phyloP scores from a whole-genome alignment of 1,140 invertebrate species.

The Drosophila pruinosa region DNA sequence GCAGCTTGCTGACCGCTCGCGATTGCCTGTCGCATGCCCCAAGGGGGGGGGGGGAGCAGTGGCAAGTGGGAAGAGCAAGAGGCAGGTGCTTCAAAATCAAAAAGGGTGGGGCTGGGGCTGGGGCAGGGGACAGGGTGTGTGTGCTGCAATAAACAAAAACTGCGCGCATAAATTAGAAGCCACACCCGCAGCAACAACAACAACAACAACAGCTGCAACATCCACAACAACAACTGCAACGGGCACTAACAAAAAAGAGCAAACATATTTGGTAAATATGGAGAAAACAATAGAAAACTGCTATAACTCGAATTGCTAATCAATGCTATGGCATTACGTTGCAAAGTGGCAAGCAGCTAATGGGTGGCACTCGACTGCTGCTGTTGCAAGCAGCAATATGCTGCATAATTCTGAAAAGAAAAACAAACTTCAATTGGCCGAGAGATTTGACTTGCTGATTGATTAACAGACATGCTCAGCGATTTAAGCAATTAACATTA shows the following conservation, averaged over 20 bases:
- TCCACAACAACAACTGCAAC: background rate
- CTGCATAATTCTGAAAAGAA: no score
- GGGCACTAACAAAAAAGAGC: constrained; percentile 14
- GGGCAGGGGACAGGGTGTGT: background rate
- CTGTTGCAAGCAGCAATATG: no score
- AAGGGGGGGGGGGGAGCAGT: background rate
- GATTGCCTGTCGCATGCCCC: constrained; percentile 6
- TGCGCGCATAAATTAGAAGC: constrained; percentile 64
- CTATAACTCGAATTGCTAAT: constrained; percentile 56
- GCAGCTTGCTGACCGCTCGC: constrained; percentile 34
- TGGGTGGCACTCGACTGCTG: no score
- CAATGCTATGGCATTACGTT: constrained; percentile 33
- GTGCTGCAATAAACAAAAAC: constrained; percentile 66
- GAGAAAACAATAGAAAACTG: background rate
- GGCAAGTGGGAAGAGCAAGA: background rate
- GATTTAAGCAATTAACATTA: no score
- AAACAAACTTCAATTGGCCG: no score
- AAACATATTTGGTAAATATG: background rate
- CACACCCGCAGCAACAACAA: constrained; percentile 35
- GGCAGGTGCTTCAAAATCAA: background rate
- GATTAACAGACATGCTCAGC: no score
- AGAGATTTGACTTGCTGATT: no score
- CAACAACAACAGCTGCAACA: constrained; percentile 1
- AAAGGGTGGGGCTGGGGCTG: background rate
- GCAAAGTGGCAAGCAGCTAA: background rate